Base-by-base conservation (phyloP, 2,113 vertebrate species). In the Amblyopsis rosae region DNA sequence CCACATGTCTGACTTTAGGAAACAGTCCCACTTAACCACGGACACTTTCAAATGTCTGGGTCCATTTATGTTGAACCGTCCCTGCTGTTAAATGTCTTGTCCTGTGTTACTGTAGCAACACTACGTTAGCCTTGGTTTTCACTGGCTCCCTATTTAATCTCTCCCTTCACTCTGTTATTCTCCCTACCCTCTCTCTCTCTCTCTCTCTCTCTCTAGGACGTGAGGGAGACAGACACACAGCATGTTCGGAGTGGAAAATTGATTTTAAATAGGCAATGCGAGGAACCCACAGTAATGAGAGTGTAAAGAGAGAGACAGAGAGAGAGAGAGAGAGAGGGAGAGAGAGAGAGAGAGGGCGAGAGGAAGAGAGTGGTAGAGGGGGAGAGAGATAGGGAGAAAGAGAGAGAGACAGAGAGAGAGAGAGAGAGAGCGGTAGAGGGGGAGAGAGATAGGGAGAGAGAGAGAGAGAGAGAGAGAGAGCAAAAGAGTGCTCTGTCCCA, bases 141-240 rank as follows among this genome's bases (percentile, higher is more conserved):
- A 87, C 81, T 88, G 85, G 89, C 88, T 90, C 91, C 87, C 87
- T 83, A 82, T 86, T 60, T 35, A 13, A 26, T 47, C 17, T 16
- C 60, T 32, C 45, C 49, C 33, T n/a, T 62, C 9, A 16, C 9
- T n/a, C 64, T 45, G 32, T 59, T 49, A 67, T 55, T 59, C 15
- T 12, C 46, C 12, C 32, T 33, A 11, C 12, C 16, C 10, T 49
- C 33, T 51, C 56, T 45, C 26, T 16, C 13, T 3, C 3, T 4
- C 45, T 13, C 16, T 32, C 6, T 51, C 15, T n/a, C 19, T 17
- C 35, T 35, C 6, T 0, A 65, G 68, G 65, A 74, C 76, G 62
- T 65, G 69, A 69, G 81, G 16, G 70, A 55, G 64, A 71, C 58
- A 51, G 65, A 75, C 48, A 58, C 16, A 19, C 45, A 3, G 62